A percentile compares a stretch with the other conserved stretches of the same genome.
These are phyloP conservation scores for Teleiodes luculella DNA, from an alignment of 2,888 invertebrate species.

Conservation along the genomic window DNA sequence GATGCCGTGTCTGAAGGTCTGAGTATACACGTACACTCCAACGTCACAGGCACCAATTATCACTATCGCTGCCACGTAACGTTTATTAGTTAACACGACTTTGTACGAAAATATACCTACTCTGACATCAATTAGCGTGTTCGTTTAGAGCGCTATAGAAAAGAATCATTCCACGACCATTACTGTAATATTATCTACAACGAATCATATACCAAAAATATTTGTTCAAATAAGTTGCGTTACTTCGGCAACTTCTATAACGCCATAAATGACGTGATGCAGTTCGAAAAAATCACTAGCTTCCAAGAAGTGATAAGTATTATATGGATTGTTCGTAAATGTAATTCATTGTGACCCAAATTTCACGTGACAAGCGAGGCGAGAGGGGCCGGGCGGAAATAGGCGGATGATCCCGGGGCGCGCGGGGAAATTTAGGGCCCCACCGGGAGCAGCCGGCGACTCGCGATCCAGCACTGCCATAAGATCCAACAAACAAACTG, in stretches of 20 bases:
- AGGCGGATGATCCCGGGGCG: conserved; percentile 54
- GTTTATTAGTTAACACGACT: conserved; percentile 37
- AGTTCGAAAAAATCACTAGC: too few relatives aligned
- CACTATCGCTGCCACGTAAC: conserved; percentile 31
- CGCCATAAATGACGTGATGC: too few relatives aligned
- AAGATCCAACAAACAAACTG: conserved; percentile 6
- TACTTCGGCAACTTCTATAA: too few relatives aligned
- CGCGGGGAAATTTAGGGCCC: conserved; percentile 49
- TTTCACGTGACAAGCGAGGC: conserved; percentile 55
- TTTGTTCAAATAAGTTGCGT: too few relatives aligned
- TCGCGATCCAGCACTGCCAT: conserved; percentile 14
- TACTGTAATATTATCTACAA: conserved; percentile 16
- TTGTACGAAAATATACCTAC: conserved; percentile 52
- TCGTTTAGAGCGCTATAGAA: conserved; percentile 31
- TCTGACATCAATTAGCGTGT: conserved; percentile 55
- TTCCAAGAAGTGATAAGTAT: not conserved
- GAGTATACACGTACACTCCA: conserved; percentile 24
- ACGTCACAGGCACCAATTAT: conserved; percentile 45
- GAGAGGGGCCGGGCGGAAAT: conserved; percentile 45
- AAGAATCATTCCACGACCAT: conserved; percentile 33
- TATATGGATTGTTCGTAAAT: conserved; percentile 33
- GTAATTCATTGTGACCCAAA: conserved; percentile 67
- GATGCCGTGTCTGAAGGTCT: not conserved
- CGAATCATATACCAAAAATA: too few relatives aligned
- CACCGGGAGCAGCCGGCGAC: conserved; percentile 41